phyloP scores from a whole-genome alignment of 1,140 invertebrate species.

The Druon quercuslanigerum region DNA sequence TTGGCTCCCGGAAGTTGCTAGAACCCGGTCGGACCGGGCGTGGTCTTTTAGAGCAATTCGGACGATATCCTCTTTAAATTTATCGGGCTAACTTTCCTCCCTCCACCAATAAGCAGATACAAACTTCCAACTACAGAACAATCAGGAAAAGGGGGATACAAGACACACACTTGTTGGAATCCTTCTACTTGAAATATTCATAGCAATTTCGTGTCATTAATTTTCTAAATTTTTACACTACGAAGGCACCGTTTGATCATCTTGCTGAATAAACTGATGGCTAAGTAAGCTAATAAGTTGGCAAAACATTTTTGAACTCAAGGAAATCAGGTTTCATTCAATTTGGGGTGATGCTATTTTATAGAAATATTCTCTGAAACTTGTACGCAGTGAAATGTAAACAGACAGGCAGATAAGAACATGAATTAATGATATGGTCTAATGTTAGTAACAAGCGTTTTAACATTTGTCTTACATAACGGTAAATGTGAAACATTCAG shows the following conservation, averaged over 20 bases:
- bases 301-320: neutral
- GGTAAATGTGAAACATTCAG: conserved; percentile 14
- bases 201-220: neutral
- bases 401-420: neutral
- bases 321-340: neutral
- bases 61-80: conserved; percentile 33
- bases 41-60: conserved; percentile 34
- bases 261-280: neutral
- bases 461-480: conserved; percentile 24
- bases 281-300: neutral
- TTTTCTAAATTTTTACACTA: neutral
- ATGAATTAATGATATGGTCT: neutral
- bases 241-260: neutral
- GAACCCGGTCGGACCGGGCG: conserved; percentile 41
- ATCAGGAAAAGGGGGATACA: neutral
- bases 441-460: conserved; percentile 10
- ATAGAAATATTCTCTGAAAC: neutral
- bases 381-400: too few species aligned
- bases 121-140: conserved; percentile 20
- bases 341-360: neutral
- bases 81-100: conserved; percentile 37
- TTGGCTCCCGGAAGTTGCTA: conserved; percentile 42
- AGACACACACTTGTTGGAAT: neutral
- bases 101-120: conserved; percentile 6
- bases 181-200: neutral